phyloP scores from a whole-genome alignment of 1,140 invertebrate genomes.

The Holotrichia oblita region DNA sequence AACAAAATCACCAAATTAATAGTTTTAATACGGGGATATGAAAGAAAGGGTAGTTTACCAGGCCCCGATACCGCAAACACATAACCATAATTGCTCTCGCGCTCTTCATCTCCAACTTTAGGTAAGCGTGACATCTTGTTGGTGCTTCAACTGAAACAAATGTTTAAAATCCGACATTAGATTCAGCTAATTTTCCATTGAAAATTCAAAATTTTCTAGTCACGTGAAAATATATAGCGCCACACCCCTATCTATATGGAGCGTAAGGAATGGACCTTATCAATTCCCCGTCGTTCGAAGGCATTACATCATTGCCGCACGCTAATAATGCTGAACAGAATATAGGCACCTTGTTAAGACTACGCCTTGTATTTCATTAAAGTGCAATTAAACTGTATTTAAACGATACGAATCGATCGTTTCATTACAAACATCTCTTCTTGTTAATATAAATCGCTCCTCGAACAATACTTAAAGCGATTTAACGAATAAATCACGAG shows the following conservation, averaged over 20 bases:
- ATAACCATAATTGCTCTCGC: slow-evolving; percentile 91
- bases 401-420: not conserved
- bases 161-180: not conserved
- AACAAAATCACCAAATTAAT: not conserved
- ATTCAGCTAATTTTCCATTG: not conserved
- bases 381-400: not conserved
- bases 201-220: slow-evolving; percentile 40
- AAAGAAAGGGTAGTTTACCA: slow-evolving; percentile 71
- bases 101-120: slow-evolving; percentile 85
- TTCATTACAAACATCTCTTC: not conserved
- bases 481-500: not conserved
- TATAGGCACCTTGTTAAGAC: slow-evolving; percentile 23
- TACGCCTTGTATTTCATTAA: slow-evolving; percentile 1
- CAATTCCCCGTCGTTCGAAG: not conserved
- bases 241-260: slow-evolving; percentile 45
- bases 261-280: not conserved
- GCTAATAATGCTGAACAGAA: slow-evolving; percentile 42
- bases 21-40: slow-evolving; percentile 32
- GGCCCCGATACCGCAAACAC: slow-evolving; percentile 97
- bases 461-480: not conserved
- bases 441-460: not conserved
- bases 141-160: slow-evolving; percentile 45
- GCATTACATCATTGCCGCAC: slow-evolving; percentile 44
- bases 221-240: slow-evolving; percentile 52
- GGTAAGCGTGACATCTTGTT: slow-evolving; percentile 69